phyloP scores from a whole-genome alignment of 1,140 invertebrate species.

The Penaeus japonicus region DNA sequence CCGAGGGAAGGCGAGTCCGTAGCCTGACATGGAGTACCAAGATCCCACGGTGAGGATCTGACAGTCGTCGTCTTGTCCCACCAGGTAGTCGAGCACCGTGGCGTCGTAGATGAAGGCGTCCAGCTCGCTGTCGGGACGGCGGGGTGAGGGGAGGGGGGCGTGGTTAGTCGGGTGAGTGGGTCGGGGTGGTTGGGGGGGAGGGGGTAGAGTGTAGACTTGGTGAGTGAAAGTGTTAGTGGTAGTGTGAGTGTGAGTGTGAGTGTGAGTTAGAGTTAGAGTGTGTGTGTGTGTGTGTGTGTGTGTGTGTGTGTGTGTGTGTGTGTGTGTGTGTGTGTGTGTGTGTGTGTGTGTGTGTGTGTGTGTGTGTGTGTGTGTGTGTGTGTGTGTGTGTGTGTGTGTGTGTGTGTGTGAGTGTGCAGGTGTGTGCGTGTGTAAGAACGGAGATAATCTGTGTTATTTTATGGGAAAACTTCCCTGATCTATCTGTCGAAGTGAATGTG shows the following conservation, averaged over 20 bases:
- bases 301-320: no score
- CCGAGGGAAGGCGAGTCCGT: constrained; percentile 93
- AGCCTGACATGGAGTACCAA: constrained; percentile 91
- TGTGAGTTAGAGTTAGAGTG: no score
- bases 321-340: no score
- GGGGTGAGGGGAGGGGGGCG: background rate
- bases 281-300: no score
- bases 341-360: no score
- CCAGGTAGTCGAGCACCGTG: constrained; percentile 95
- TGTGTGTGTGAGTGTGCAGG: background rate
- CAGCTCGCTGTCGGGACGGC: constrained; percentile 74
- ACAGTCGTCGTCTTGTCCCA: constrained; percentile 95
- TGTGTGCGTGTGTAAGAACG: background rate
- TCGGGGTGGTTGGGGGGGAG: background rate
- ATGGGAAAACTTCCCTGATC: no score
- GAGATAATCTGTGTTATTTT: background rate
- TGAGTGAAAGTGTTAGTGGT: background rate
- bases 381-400: background rate
- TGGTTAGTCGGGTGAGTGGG: background rate
- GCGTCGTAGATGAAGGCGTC: constrained; percentile 99
- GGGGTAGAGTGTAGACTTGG: no score
- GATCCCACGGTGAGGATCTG: constrained; percentile 92
- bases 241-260: no score
- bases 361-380: background rate
- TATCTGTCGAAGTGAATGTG: no score